Percentiles rank a stretch among this genome's conserved stretches.
These are phyloP conservation scores for Macrotrachela quadricornifera DNA, from an alignment of 1,140 invertebrate genomes.

Conservation along the genomic window DNA sequence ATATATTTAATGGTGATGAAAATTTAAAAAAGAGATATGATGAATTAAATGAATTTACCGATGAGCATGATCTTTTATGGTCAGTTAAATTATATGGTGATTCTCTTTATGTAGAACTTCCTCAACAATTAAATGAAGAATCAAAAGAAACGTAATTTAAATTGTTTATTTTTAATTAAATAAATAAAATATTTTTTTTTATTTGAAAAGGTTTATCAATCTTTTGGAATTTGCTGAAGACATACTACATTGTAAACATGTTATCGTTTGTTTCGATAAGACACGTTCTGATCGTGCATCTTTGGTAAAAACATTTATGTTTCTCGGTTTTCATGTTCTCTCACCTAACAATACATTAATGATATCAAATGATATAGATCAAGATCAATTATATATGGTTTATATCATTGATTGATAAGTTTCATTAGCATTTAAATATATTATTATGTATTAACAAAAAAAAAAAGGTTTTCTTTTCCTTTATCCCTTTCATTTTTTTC, in stretches of 20 bases:
- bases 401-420: too few relatives aligned
- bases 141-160: constrained; percentile 42
- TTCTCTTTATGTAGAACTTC: constrained; percentile 32
- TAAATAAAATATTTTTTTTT: constrained; percentile 61
- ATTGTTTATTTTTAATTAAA: constrained; percentile 55
- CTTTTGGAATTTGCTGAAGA: constrained; percentile 87
- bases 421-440: too few relatives aligned
- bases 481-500: too few relatives aligned
- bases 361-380: too few relatives aligned
- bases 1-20: constrained; percentile 40
- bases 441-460: too few relatives aligned
- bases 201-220: constrained; percentile 66
- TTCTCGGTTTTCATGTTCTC: constrained; percentile 67
- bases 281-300: constrained; percentile 55
- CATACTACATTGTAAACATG: constrained; percentile 54
- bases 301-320: constrained; percentile 79
- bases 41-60: constrained; percentile 11
- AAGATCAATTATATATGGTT: too few relatives aligned
- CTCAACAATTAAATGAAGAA: too few relatives aligned
- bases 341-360: constrained; percentile 36
- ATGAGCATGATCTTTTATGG: constrained; percentile 17
- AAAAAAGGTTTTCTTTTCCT: too few relatives aligned
- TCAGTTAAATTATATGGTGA: constrained; percentile 43
- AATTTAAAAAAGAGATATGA: constrained; percentile 10
- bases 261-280: constrained; percentile 59